These are phyloP conservation scores for Heliconius erato DNA, from an alignment of 2,888 invertebrate species.

Conservation along the genomic window DNA sequence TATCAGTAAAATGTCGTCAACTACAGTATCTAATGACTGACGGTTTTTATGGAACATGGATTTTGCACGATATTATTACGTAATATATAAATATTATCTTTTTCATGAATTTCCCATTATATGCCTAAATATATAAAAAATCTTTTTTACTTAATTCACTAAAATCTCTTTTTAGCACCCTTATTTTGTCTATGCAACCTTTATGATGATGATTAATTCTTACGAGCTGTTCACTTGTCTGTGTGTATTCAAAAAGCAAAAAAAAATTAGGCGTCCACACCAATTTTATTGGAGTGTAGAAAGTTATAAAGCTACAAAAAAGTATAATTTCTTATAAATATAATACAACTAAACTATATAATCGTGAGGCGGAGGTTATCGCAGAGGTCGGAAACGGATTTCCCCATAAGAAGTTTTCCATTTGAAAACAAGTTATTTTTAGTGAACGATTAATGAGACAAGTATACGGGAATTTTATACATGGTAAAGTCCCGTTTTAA, in stretches of 20 bases:
- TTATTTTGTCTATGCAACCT: not conserved
- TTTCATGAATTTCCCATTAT: not conserved
- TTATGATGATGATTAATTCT: not conserved
- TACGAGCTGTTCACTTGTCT: not conserved
- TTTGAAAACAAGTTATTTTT: conserved; percentile 15
- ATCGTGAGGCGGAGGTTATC: not conserved
- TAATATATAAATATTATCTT: not conserved
- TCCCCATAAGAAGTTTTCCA: conserved; percentile 32
- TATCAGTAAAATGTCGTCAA: conserved; percentile 24
- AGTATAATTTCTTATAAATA: too few species aligned
- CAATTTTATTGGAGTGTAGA: not conserved
- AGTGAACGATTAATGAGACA: not conserved
- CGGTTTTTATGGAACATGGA: conserved; percentile 20
- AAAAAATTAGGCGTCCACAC: not conserved
- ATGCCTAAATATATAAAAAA: not conserved
- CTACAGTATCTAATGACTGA: conserved; percentile 28
- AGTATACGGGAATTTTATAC: not conserved
- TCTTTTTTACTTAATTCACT: not conserved
- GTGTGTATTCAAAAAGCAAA: not conserved
- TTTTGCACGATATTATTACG: conserved; percentile 11
- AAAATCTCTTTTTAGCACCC: not conserved
- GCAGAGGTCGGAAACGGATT: conserved; percentile 20
- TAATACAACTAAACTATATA: not conserved
- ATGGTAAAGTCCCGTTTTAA: conserved; percentile 3
- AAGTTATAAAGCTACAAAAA: too few species aligned